These are phyloP conservation scores for Beroe ovata DNA, from an alignment of 37 sponge, comb jelly and placozoan species.

Conservation along the genomic window DNA sequence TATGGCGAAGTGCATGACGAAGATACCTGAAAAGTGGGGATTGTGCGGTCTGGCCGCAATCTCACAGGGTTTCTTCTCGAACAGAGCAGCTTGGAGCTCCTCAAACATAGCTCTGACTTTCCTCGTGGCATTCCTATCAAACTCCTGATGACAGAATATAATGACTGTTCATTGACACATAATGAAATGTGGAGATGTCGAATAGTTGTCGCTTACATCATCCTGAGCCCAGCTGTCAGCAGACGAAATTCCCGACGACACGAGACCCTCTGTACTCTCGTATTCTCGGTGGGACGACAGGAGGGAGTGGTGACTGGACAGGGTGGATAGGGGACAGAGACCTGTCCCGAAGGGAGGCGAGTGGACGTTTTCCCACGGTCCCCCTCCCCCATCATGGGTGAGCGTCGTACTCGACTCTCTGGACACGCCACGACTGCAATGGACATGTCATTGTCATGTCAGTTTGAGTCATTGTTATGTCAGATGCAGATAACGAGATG, in stretches of 20 bases:
- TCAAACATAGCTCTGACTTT: slow-evolving; percentile 51
- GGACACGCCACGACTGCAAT: slow-evolving; percentile 38
- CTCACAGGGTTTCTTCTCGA: slow-evolving; percentile 13
- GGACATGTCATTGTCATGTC: no score
- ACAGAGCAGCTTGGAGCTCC: slow-evolving; percentile 49
- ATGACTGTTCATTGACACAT: no score
- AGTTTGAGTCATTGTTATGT: no score
- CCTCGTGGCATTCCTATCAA: slow-evolving; percentile 55
- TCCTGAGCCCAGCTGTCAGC: slow-evolving; percentile 67
- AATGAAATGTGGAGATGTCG: no score
- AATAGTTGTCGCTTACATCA: slow-evolving; percentile 40
- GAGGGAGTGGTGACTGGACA: slow-evolving; percentile 46
- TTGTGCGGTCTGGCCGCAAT: neutral
- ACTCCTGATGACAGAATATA: no score
- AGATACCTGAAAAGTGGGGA: neutral
- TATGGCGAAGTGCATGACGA: neutral
- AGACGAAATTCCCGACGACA: slow-evolving; percentile 45
- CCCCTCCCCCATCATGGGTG: neutral
- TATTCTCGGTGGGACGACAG: slow-evolving; percentile 48
- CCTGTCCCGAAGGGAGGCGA: neutral
- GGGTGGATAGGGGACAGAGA: slow-evolving; percentile 20
- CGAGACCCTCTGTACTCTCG: slow-evolving; percentile 53
- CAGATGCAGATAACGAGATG: no score
- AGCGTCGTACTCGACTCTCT: slow-evolving; percentile 52
- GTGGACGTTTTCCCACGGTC: neutral